Conservation (phyloP, 64 coral and sea anemone species). For the Dendronephthya gigantea region DNA sequence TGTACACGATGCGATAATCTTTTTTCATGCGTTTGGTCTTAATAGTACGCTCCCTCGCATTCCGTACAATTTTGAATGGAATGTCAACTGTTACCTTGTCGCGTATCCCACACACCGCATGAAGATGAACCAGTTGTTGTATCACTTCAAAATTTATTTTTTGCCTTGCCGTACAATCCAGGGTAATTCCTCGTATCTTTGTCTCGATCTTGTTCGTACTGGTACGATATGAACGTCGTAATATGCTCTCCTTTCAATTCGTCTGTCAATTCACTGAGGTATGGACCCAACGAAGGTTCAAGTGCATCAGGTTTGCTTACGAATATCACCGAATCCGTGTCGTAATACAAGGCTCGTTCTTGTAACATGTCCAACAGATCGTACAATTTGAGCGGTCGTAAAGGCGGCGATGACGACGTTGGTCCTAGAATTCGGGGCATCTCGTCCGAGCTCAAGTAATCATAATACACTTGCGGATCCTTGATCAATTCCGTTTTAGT, state of each 20-base stretch:
- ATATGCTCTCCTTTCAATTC: background rate
- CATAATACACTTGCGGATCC: background rate
- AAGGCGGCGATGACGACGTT: background rate
- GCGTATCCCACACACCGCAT: background rate
- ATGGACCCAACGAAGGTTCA: background rate
- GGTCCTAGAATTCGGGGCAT: background rate
- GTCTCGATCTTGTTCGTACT: background rate
- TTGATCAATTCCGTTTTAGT: background rate
- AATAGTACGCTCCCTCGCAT: background rate
- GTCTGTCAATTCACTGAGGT: background rate
- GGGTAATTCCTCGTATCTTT: background rate
- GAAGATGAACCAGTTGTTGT: background rate
- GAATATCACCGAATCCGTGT: background rate
- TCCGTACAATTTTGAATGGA: background rate
- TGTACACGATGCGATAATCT: background rate
- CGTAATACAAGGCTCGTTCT: background rate
- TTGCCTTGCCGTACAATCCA: background rate
- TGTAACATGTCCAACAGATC: constrained; percentile 7
- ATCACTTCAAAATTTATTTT: background rate
- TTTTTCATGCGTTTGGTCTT: background rate
- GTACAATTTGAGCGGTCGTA: background rate
- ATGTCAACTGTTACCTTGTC: background rate
- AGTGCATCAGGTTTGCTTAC: background rate
- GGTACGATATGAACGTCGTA: background rate
- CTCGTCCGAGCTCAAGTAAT: background rate